These are phyloP conservation scores for Temnopleurus reevesii DNA, from an alignment of 53 echinoderm and acorn worm species.

Conservation along the genomic window DNA sequence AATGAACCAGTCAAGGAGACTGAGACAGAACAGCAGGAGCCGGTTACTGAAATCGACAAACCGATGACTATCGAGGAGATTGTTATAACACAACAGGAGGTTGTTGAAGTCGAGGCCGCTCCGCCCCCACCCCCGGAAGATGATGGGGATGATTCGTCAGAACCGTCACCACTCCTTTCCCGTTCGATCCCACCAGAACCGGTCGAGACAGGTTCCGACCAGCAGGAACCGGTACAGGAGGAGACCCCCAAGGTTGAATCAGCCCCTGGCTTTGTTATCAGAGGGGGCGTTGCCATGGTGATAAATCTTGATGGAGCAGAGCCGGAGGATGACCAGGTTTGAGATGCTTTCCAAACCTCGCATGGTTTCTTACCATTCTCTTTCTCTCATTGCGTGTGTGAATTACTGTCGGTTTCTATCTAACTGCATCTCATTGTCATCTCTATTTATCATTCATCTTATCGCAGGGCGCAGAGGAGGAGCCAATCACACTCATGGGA, in stretches of 20 bases:
- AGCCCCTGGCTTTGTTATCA: neutral
- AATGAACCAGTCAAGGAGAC: constrained; percentile 19
- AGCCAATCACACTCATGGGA: neutral
- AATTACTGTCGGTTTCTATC: neutral
- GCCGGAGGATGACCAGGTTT: constrained; percentile 21
- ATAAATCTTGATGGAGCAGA: neutral
- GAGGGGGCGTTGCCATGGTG: constrained; percentile 22
- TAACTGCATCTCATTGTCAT: constrained; percentile 34
- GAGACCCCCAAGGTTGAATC: constrained; percentile 32
- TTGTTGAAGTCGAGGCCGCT: neutral
- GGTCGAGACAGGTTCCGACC: constrained; percentile 7
- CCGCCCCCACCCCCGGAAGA: too few relatives aligned
- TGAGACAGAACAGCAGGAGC: constrained; percentile 3
- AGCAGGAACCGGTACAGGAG: constrained; percentile 13
- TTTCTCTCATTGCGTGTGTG: neutral
- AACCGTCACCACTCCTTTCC: neutral
- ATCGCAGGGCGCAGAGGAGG: neutral
- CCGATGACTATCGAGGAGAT: neutral
- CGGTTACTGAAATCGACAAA: neutral
- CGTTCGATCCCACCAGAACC: constrained; percentile 13
- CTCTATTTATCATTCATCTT: neutral
- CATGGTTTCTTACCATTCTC: neutral
- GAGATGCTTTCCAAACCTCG: constrained; percentile 32
- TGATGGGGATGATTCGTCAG: neutral
- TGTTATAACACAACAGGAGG: too few relatives aligned